Percentiles rank a stretch among this genome's conserved stretches.
These are phyloP conservation scores for Orcinus orca DNA, from an alignment of 2,113 vertebrate genomes.

Conservation along the genomic window DNA sequence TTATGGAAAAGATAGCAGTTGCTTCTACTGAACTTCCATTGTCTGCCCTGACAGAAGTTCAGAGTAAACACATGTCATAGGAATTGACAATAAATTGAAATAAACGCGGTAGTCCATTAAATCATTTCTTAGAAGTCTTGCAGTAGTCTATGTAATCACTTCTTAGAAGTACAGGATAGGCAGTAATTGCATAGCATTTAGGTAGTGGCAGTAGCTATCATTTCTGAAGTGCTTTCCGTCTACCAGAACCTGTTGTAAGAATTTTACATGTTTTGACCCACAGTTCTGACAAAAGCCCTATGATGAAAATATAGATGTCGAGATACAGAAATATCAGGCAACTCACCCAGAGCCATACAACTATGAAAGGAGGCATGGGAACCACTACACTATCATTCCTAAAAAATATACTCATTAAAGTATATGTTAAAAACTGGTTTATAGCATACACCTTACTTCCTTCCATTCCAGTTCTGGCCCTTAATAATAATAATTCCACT, in stretches of 20 bases:
- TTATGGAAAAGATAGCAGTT: neutral
- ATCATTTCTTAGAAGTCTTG: neutral
- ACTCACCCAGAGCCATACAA: neutral
- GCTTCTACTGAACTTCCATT: neutral
- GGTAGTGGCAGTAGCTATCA: neutral
- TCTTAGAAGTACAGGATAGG: neutral
- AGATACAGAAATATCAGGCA: neutral
- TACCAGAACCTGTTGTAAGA: neutral
- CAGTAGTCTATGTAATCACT: neutral
- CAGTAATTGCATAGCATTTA: neutral
- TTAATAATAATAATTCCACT: neutral
- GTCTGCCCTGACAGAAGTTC: neutral
- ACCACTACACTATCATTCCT: neutral
- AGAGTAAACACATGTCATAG: neutral
- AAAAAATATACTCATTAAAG: neutral
- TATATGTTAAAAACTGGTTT: neutral
- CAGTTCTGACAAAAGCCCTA: neutral
- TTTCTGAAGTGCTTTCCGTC: neutral
- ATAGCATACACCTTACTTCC: neutral
- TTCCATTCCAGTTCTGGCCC: neutral
- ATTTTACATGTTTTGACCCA: neutral
- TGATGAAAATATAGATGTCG: neutral
- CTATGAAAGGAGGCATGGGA: neutral
- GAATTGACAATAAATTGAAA: neutral
- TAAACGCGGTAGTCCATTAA: neutral